A percentile compares a stretch with the other conserved stretches of the same genome.
Evolutionary conservation across 1,140 invertebrate species (phyloP).

Genomic region (Caerostris darwini): DNA sequence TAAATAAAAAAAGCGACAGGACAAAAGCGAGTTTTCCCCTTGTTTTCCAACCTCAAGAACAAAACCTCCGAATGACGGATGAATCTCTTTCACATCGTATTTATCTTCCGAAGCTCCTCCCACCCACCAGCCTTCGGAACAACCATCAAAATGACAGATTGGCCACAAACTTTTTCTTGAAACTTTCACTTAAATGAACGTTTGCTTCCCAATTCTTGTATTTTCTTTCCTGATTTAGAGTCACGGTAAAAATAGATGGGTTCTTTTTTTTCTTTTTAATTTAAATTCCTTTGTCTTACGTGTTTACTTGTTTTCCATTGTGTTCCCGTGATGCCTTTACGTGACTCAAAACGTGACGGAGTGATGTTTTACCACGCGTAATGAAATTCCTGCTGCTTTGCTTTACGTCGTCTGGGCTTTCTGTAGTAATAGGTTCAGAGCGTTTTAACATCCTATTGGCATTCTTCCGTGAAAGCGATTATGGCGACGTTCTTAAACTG

Average conservation of each 20-base stretch:
- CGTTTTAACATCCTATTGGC: neutral
- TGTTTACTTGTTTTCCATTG: neutral
- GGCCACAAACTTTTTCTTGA: constrained; percentile 50
- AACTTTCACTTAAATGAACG: constrained; percentile 56
- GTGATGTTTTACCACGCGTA: constrained; percentile 33
- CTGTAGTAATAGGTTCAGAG: neutral
- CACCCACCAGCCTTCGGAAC: neutral
- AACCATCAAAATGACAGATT: constrained; percentile 68
- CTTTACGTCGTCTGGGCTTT: neutral
- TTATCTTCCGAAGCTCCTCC: neutral
- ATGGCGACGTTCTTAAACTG: neutral
- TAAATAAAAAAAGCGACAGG: neutral
- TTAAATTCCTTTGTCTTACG: neutral
- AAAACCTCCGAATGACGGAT: constrained; percentile 23
- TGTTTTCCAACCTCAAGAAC: neutral
- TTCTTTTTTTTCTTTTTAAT: neutral
- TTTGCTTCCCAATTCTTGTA: neutral
- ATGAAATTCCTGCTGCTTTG: constrained; percentile 9
- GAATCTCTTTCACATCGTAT: constrained; percentile 19
- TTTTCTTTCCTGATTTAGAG: constrained; percentile 68
- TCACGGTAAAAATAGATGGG: neutral
- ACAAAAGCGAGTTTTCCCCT: neutral
- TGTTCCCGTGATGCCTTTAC: neutral
- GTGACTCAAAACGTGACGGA: constrained; percentile 7
- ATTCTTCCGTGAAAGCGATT: neutral